phyloP scores from a whole-genome alignment of 2,797 vertebrate genomes.

The Cirrhinus molitorella region DNA sequence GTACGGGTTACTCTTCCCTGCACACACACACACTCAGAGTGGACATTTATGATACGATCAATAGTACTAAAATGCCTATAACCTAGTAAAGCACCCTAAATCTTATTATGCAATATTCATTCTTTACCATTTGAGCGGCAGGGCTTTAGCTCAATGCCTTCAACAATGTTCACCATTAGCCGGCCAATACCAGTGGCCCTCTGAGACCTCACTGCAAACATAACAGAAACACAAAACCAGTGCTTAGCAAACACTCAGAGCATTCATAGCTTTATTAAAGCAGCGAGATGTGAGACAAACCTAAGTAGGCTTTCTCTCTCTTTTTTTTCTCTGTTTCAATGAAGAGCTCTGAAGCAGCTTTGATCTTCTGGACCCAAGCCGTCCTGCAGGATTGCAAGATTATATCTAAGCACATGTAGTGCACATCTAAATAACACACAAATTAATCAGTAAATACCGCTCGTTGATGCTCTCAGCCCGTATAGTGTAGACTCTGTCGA shows the following conservation, averaged over 20 bases:
- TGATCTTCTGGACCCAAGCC: constrained; percentile 99
- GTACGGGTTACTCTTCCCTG: constrained; percentile 98
- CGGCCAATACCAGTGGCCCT: constrained; percentile 95
- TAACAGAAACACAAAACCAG: constrained; percentile 15
- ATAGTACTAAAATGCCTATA: background rate
- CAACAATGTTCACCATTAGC: constrained; percentile 98
- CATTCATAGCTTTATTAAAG: constrained; percentile 1
- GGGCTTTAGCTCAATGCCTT: constrained; percentile 96
- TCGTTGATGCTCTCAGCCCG: constrained; percentile 96
- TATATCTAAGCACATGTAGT: background rate
- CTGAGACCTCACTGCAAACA: constrained; percentile 89
- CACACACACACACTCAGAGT: constrained; percentile 30
- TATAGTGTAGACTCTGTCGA: constrained; percentile 95
- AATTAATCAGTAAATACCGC: constrained; percentile 75
- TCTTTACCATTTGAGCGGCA: constrained; percentile 93
- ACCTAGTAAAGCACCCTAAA: background rate
- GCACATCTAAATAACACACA: too few species aligned
- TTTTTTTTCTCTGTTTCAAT: constrained; percentile 99
- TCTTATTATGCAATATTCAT: background rate
- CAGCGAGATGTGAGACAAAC: constrained; percentile 71
- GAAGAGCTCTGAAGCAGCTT: constrained; percentile 97
- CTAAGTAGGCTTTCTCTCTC: constrained; percentile 95
- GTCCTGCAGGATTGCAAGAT: constrained; percentile 81
- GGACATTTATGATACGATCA: background rate
- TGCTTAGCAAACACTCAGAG: background rate